Base-by-base conservation (phyloP, 2,113 vertebrate genomes). In the Balaeniceps rex region DNA sequence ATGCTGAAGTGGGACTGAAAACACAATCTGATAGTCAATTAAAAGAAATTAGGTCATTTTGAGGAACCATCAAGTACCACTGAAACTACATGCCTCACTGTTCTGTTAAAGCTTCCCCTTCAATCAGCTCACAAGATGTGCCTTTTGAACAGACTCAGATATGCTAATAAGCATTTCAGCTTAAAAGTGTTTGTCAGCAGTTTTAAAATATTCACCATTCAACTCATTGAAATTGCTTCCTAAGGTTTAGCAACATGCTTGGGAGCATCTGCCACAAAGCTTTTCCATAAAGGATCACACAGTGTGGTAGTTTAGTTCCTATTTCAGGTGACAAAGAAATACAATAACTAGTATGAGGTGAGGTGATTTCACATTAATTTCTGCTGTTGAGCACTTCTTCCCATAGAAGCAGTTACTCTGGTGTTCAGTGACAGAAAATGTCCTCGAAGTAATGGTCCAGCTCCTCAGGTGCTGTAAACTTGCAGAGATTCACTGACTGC, bases 181-280 rank as follows among this genome's bases (percentile, higher is more conserved):
- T 92, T 77, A 77, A 91, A 97, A 93, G 57, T 78, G 33, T 97
- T 96, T 96, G 95, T 97, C 95, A 97, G 95, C 97, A 94, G 68
- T 96, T 97, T 95, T 89, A 86, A 94, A 91, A 93, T 89, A 93
- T 77, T 95, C 91, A 87, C 74, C 74, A 88, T 89, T 96, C 91
- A 96, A 69, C 66, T 82, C 80, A 82, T 77, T 95, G 81, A 96
- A 96, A 94, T 74, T 63, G 42, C 83, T 94, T 95, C 83, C 80
- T 78, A 75, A 65, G 83, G 52, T 92, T 96, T 94, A 94, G 79
- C 8, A 3, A 19, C 68, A 76, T 82, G 70, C 86, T 91, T 91
- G 86, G 80, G 52, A 96, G 40, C 60, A 93, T 97, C 86, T 25
- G 63, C 89, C 82, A 89, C 82, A 94, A 90, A 95, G 74, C 44